A percentile compares a stretch with the other conserved stretches of the same genome.
These are phyloP conservation scores for Erpornis zantholeuca DNA, from an alignment of 2,113 vertebrate genomes.

Conservation along the genomic window DNA sequence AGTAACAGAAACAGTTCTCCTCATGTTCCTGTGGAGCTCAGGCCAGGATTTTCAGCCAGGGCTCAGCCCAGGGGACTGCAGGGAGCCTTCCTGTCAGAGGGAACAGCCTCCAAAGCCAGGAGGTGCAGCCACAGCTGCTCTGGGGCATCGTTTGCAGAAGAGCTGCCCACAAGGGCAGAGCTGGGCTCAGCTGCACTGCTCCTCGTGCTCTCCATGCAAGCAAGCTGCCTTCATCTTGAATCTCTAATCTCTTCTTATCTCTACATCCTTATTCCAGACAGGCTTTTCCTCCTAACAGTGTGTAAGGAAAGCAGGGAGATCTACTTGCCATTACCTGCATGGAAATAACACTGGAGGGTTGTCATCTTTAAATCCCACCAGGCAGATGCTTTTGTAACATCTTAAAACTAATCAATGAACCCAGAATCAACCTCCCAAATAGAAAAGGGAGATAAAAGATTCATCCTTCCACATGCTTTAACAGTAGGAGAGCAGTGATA, in stretches of 20 bases:
- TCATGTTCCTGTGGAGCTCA: background rate
- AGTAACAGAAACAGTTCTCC: background rate
- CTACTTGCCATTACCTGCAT: conserved; percentile 1
- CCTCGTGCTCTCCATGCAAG: background rate
- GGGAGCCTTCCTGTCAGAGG: background rate
- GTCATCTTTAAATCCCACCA: conserved; percentile 55
- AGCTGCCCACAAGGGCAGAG: background rate
- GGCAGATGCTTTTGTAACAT: conserved; percentile 39
- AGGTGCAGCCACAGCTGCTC: background rate
- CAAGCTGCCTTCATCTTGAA: background rate
- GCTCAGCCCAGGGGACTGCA: background rate
- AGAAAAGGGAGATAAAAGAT: conserved; percentile 61
- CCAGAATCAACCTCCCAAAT: conserved; percentile 55
- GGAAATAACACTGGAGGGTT: conserved; percentile 31
- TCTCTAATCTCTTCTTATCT: conserved; percentile 42
- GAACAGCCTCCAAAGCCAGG: background rate
- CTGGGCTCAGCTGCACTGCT: background rate
- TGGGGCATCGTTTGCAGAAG: background rate
- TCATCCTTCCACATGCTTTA: conserved; percentile 61
- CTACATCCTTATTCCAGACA: conserved; percentile 44
- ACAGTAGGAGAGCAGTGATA: conserved; percentile 56
- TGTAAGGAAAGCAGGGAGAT: conserved; percentile 11
- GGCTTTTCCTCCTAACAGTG: background rate
- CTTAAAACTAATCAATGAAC: conserved; percentile 61
- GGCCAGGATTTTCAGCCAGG: background rate